Base-by-base conservation (phyloP, 2,888 invertebrate species). In the Cephalotes varians region DNA sequence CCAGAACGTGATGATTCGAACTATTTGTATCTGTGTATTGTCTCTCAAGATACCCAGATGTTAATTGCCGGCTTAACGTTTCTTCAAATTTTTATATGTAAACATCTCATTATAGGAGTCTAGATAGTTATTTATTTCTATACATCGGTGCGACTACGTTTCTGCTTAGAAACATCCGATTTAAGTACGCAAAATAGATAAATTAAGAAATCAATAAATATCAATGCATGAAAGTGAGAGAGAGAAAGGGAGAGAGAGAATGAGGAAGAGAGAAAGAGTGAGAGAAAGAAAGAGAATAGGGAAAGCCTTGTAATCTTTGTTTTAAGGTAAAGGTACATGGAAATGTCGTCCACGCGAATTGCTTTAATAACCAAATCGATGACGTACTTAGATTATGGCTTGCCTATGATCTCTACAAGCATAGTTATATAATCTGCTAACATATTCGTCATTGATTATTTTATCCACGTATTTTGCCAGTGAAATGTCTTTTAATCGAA, bases 351-450 rank as follows among this genome's bases (percentile, higher is more conserved):
- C 62, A 74, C 79, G 81, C 71, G 83, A 83, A 49, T 86, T 82
- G 64, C 72, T 77, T 87, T 69, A 80, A 82, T 65, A 54, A 84
- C 64, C 37, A 65, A 82, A 81, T 56, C 72, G 74, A 80, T 84
- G 76, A 90, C 83, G 90, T 90, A 90, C 88, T 90, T 90, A 90
- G 86, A 90, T 90, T 83, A 90, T 90, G 86, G 90, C 87, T 90
- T 90, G 85, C 86, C 85, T 90, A 87, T 87, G 85, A 88, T 90
- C 86, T 90, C 85, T 84, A 82, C 83, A 86, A 87, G 86, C 87
- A 88, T 88, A 86, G 84, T 89, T 89, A 71, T 88, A 86, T 88
- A 90, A 85, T 89, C 85, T 84, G 85, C 86, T 89, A 86, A 85
- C 40, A 85, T 86, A 44, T 82, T 85, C 67, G 67, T 84, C 76